Conservation (phyloP, 2,797 vertebrate species). For the Melanotaenia maccullochi region DNA sequence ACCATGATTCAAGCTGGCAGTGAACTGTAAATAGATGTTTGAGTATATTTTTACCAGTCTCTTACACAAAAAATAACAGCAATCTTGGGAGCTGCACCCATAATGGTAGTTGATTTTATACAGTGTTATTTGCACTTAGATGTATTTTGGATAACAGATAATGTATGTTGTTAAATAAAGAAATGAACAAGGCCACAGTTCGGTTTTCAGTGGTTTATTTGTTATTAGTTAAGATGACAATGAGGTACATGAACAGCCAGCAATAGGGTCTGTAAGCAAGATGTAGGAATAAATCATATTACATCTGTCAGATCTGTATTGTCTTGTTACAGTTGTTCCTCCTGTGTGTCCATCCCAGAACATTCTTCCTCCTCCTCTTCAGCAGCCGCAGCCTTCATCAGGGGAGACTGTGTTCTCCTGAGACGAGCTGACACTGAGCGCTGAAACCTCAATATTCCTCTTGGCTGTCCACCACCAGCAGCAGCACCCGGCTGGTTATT, state of each 20-base stretch:
- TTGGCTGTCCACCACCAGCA: constrained; percentile 21
- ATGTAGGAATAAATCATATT: constrained; percentile 22
- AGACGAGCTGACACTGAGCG: constrained; percentile 60
- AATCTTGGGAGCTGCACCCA: constrained; percentile 27
- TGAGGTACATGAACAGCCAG: constrained; percentile 26
- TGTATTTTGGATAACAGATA: constrained; percentile 13
- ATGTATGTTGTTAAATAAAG: constrained; percentile 27
- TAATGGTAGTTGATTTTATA: constrained; percentile 15
- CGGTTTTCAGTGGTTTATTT: constrained; percentile 59
- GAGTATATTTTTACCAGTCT: constrained; percentile 33
- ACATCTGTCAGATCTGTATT: not conserved
- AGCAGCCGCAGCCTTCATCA: constrained; percentile 32
- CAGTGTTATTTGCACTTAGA: constrained; percentile 18
- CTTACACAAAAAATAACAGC: constrained; percentile 39
- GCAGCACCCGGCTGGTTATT: constrained; percentile 34
- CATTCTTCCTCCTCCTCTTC: constrained; percentile 68
- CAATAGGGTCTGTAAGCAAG: constrained; percentile 12
- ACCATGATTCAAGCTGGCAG: constrained; percentile 14
- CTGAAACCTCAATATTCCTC: constrained; percentile 50
- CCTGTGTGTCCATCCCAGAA: constrained; percentile 66
- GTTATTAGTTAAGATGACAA: constrained; percentile 23
- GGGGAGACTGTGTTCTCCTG: constrained; percentile 28
- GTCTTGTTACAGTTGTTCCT: constrained; percentile 46
- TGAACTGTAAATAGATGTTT: constrained; percentile 44
- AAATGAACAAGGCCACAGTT: constrained; percentile 19